Percentiles rank a stretch among this genome's conserved stretches.
phyloP scores from a whole-genome alignment of 1,140 invertebrate genomes.

The Rhysida immarginata region DNA sequence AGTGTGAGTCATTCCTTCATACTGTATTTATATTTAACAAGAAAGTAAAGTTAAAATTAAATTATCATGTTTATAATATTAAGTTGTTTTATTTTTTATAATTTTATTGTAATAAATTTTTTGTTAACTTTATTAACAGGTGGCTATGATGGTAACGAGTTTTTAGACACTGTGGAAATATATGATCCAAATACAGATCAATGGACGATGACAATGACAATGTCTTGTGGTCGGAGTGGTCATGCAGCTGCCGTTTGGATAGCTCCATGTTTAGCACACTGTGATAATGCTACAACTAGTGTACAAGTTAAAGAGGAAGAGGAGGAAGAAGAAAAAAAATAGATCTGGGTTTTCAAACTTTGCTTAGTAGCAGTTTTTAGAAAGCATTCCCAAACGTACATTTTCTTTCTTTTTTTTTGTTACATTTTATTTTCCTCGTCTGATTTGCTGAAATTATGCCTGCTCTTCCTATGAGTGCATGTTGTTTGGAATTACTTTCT shows the following conservation, averaged over 20 bases:
- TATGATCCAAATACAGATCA: constrained; percentile 58
- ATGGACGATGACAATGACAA: constrained; percentile 56
- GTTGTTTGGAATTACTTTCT: too few relatives aligned
- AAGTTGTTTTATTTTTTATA: too few relatives aligned
- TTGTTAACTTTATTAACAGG: too few relatives aligned
- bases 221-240: constrained; percentile 73
- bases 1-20: too few relatives aligned
- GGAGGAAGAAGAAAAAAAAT: background rate
- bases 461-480: too few relatives aligned
- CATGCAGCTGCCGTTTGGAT: constrained; percentile 77
- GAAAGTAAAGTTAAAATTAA: too few relatives aligned
- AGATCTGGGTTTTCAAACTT: background rate
- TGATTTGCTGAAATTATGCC: too few relatives aligned
- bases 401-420: too few relatives aligned
- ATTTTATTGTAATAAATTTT: too few relatives aligned
- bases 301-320: background rate
- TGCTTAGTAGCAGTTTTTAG: background rate
- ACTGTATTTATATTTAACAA: too few relatives aligned
- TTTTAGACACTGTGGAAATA: constrained; percentile 66
- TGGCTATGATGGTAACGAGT: constrained; percentile 65
- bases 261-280: constrained; percentile 25
- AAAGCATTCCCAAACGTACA: background rate
- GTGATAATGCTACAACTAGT: constrained; percentile 9
- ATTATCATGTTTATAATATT: too few relatives aligned
- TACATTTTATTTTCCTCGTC: too few relatives aligned